Evolutionary conservation across 2,888 invertebrate species (phyloP).

Genomic region (Zele albiditarsus): DNA sequence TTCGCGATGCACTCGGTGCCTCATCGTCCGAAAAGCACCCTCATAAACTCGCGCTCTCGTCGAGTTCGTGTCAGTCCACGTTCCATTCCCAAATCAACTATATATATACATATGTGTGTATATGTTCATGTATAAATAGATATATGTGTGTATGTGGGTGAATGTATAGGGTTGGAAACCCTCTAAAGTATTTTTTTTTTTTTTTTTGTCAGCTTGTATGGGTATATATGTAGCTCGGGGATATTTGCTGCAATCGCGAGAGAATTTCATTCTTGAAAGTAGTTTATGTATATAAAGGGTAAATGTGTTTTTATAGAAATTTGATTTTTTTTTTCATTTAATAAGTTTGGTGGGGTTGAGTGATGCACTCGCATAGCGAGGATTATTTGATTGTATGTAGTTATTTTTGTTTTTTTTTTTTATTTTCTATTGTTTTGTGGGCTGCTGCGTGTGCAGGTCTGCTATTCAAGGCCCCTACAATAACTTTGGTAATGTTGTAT

Average conservation of each 20-base stretch:
- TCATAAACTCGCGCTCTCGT: slow-evolving; percentile 37
- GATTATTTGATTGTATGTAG: no score
- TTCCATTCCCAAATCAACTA: slow-evolving; percentile 9
- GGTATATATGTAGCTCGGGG: neutral
- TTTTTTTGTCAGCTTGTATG: neutral
- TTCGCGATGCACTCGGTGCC: slow-evolving; percentile 36
- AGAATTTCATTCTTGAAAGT: slow-evolving; percentile 9
- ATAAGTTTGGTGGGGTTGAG: no score
- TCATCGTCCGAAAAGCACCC: slow-evolving; percentile 42
- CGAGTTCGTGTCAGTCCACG: slow-evolving; percentile 22
- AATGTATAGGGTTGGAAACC: neutral
- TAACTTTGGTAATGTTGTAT: no score
- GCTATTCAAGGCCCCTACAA: no score
- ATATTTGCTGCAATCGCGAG: slow-evolving; percentile 12
- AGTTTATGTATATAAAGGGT: neutral
- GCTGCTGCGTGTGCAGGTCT: no score
- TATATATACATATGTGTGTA: neutral
- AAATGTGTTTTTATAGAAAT: neutral
- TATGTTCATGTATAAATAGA: no score
- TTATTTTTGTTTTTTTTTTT: no score
- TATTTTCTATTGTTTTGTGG: no score
- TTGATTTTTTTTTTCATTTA: neutral
- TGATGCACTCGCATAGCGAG: no score
- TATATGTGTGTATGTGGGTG: neutral
- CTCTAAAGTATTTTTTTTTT: neutral